phyloP scores from a whole-genome alignment of 1,140 invertebrate genomes.

The Matsumurasca onukii region DNA sequence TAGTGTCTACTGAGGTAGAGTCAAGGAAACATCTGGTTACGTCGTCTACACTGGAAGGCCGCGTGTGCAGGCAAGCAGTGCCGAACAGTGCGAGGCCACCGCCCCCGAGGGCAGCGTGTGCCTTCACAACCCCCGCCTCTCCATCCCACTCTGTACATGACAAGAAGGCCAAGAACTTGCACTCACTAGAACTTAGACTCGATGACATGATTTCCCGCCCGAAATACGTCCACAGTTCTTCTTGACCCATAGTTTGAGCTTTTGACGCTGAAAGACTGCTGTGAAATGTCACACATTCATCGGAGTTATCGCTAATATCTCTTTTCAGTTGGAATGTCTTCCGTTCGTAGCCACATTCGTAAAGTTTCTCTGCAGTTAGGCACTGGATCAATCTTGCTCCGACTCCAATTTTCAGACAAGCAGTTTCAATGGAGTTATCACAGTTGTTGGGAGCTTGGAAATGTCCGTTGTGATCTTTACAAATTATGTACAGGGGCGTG shows the following conservation, averaged over 20 bases:
- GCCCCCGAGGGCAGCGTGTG: conserved; percentile 83
- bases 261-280: conserved; percentile 68
- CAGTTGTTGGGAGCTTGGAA: conserved; percentile 75
- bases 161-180: conserved; percentile 87
- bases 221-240: conserved; percentile 82
- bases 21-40: conserved; percentile 62
- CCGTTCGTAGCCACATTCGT: conserved; percentile 72
- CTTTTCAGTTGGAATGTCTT: conserved; percentile 80
- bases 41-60: conserved; percentile 74
- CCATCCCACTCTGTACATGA: conserved; percentile 82
- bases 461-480: conserved; percentile 70
- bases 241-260: conserved; percentile 70
- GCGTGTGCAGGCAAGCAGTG: conserved; percentile 86
- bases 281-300: conserved; percentile 66
- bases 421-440: conserved; percentile 70
- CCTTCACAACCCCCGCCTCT: conserved; percentile 55
- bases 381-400: conserved; percentile 81
- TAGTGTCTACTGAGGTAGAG: conserved; percentile 62
- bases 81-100: conserved; percentile 90
- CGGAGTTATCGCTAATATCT: conserved; percentile 55
- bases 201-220: conserved; percentile 72
- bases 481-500: conserved; percentile 73
- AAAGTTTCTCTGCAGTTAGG: conserved; percentile 85
- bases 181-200: conserved; percentile 61
- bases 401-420: conserved; percentile 72